Evolutionary conservation across 1,140 invertebrate species (phyloP), one percentile per base, ranked within the genome.

Genomic region (Meloidogyne exigua): DNA sequence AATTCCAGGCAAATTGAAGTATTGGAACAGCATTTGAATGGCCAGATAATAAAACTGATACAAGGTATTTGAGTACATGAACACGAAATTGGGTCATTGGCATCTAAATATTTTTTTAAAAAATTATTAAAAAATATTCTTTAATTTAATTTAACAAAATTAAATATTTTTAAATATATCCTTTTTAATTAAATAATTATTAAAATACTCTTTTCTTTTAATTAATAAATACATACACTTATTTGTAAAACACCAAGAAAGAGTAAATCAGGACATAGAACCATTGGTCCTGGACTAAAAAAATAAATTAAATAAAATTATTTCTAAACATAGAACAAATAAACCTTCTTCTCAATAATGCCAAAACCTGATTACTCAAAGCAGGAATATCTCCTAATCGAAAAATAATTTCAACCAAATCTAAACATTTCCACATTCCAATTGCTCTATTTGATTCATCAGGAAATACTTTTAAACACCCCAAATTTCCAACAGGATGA

Each of bases 371-470:
- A 62, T 49, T 67, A 42, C 62, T 49, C 28, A 82, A 44, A 25
- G 25, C 21, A 9, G 67, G 49, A n/a, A 81, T 63, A 12, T 96
- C 94, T 4, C 93, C 92, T 76, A 98, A 91, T 82, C 92, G 91
- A 12, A 98, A 36, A 21, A 98, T 88, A 12, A 93, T 88, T 86
- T 98, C 95, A 0, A 98, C 91, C 28, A 98, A 89, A 85, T 95
- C 94, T 28, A 97, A 86, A 1, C 93, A 95, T 80, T 93, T 91
- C 95, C 95, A 96, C 7, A 92, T 93, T 49, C 91, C 91, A 42
- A 95, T 91, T 87, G 96, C 94, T 86, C 95, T 94, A 83, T 94
- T 94, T 39, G 71, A 26, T 67, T 84, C 82, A 66, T 83, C 82
- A 3, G 82, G 82, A 18, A 92, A 92, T 21, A 93, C 92, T 89